Percentiles rank a stretch among this genome's conserved stretches.
These are phyloP conservation scores for Notarius lentiginosus DNA, from an alignment of 2,113 vertebrate species.

Conservation along the genomic window DNA sequence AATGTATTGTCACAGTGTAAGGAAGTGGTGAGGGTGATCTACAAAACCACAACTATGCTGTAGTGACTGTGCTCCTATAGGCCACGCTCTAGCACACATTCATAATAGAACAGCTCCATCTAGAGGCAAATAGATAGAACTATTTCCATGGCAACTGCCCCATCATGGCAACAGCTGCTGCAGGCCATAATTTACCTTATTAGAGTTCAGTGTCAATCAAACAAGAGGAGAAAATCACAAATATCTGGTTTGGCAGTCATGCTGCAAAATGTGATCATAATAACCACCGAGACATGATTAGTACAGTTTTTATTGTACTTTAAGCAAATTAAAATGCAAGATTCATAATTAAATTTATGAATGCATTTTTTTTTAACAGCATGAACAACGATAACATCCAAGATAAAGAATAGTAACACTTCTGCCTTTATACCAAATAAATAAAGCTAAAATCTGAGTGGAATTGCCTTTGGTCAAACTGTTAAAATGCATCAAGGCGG, in stretches of 20 bases:
- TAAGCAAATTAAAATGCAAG: background rate
- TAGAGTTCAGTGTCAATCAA: constrained; percentile 56
- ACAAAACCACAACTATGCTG: background rate
- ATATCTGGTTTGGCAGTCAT: background rate
- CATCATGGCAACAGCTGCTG: constrained; percentile 67
- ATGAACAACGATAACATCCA: background rate
- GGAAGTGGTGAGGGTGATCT: constrained; percentile 32
- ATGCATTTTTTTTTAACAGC: background rate
- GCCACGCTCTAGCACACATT: background rate
- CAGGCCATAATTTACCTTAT: constrained; percentile 18
- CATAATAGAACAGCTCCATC: constrained; percentile 62
- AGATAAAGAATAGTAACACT: background rate
- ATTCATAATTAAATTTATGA: too few relatives aligned
- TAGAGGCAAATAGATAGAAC: constrained; percentile 60
- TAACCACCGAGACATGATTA: background rate
- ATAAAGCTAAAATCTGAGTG: background rate
- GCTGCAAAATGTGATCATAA: background rate
- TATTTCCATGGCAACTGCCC: constrained; percentile 74
- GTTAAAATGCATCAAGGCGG: background rate
- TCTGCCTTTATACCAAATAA: background rate
- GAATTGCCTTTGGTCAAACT: background rate
- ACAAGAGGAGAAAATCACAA: background rate
- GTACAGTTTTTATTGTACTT: background rate
- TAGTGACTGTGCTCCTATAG: background rate
- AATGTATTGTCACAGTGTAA: background rate